Base-by-base conservation (phyloP, 2,113 vertebrate genomes). In the Antennarius striatus region DNA sequence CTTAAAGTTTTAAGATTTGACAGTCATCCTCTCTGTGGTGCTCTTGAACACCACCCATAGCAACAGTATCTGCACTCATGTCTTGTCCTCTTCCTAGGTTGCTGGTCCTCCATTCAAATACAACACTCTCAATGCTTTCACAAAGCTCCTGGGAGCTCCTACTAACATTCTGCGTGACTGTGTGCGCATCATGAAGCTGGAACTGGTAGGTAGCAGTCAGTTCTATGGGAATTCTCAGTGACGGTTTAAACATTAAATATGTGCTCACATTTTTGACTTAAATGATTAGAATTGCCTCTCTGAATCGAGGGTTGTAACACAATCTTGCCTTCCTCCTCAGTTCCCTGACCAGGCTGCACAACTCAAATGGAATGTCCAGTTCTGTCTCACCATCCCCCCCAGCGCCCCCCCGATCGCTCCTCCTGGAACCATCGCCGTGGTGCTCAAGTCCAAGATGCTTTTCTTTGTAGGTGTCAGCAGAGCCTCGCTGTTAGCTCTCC, bases 361-460 rank as follows among this genome's bases (percentile, higher is more conserved):
- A 84, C 88, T 98, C 60, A 99, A 98, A 83, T 99, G 98, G 97
- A 98, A 97, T 0, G 98, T 99, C 84, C 97, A 99, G 91, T 99
- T 99, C 88, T 99, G 98, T 83, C 93, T 99, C 87, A 99, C 98
- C 63, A 99, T 99, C 84, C 98, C 98, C 73, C 98, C 98, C 86
- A 98, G 96, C 0, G 97, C 97, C 46, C 98, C 97, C 0, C 98
- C 98, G 16, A 99, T 99, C 47, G 97, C 97, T 0, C 98, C 98
- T 75, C 97, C 98, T 49, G 97, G 98, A 78, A 99, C 97, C 55
- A 97, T 98, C 54, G 98, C 98, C 50, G 97, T 99, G 81, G 98
- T 99, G 87, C 94, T 99, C 73, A 99, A 99, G 91, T 97, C 98
- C 78, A 99, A 99, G 94, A 99, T 99, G 96, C 94, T 99, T 65